Percentiles rank a stretch among this genome's conserved stretches.
These are phyloP conservation scores for Zelleria hepariella DNA, from an alignment of 2,888 invertebrate species.

Conservation along the genomic window DNA sequence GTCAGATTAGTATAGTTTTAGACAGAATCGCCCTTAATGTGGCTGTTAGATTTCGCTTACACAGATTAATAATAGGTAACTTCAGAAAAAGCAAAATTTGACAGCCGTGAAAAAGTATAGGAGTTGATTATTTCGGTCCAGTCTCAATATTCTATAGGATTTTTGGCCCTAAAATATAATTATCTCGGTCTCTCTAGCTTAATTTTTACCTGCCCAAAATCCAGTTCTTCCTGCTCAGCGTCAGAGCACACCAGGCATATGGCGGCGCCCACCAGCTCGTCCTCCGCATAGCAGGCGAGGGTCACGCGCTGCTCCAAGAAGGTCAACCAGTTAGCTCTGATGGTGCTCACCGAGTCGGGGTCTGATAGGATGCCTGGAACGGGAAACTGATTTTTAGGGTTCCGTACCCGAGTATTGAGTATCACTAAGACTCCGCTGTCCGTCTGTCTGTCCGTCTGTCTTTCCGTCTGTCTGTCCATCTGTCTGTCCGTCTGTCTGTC, in stretches of 20 bases:
- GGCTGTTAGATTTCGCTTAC: no score
- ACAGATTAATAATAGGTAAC: no score
- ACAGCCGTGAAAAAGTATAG: no score
- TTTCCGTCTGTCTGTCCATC: no score
- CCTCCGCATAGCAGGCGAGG: slow-evolving; percentile 36
- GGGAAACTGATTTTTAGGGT: not conserved
- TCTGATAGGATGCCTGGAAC: slow-evolving; percentile 36
- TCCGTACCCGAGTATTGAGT: not conserved
- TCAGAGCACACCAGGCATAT: slow-evolving; percentile 34
- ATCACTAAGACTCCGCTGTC: no score
- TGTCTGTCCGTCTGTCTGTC: no score
- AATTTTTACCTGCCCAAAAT: not conserved
- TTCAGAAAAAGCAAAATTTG: no score
- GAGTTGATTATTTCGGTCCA: not conserved
- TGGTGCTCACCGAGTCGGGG: slow-evolving; percentile 35
- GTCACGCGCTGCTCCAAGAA: slow-evolving; percentile 32
- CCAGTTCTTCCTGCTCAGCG: slow-evolving; percentile 42
- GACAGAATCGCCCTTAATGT: no score
- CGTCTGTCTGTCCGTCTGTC: no score
- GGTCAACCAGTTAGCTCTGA: slow-evolving; percentile 37
- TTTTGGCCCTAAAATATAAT: no score
- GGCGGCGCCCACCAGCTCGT: slow-evolving; percentile 46
- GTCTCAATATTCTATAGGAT: not conserved
- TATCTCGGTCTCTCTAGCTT: not conserved
- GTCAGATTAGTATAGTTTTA: no score